Percentiles rank a stretch among this genome's conserved stretches.
Conservation (phyloP, 2,113 vertebrate genomes). For the Spea multiplicata region DNA sequence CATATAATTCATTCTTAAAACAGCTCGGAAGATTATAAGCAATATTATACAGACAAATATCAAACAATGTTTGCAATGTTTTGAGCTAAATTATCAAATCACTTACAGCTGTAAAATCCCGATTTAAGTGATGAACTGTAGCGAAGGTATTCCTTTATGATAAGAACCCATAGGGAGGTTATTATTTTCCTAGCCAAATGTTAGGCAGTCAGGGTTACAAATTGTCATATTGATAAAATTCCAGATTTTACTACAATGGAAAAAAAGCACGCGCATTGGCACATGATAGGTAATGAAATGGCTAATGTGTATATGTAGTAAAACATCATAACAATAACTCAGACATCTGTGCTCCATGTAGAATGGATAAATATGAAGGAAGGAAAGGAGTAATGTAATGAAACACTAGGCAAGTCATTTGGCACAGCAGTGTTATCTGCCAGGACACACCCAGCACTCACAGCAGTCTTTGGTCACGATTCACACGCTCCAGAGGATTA, state of each 20-base stretch:
- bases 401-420: neutral
- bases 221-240: neutral
- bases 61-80: conserved; percentile 18
- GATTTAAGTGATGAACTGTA: conserved; percentile 23
- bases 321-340: neutral
- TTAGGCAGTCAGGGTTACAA: neutral
- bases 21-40: conserved; percentile 10
- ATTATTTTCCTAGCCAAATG: conserved; percentile 1
- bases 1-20: conserved; percentile 20
- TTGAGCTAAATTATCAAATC: conserved; percentile 36
- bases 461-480: neutral
- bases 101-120: conserved; percentile 33
- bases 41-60: conserved; percentile 8
- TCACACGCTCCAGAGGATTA: neutral
- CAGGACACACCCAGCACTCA: neutral
- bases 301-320: neutral
- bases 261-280: conserved; percentile 5
- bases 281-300: neutral
- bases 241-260: neutral
- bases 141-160: conserved; percentile 41
- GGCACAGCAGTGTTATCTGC: neutral
- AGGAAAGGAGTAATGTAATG: neutral
- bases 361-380: neutral
- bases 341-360: neutral
- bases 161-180: conserved; percentile 30